Conservation (phyloP, 2,113 vertebrate species). For the Eurypyga helias region DNA sequence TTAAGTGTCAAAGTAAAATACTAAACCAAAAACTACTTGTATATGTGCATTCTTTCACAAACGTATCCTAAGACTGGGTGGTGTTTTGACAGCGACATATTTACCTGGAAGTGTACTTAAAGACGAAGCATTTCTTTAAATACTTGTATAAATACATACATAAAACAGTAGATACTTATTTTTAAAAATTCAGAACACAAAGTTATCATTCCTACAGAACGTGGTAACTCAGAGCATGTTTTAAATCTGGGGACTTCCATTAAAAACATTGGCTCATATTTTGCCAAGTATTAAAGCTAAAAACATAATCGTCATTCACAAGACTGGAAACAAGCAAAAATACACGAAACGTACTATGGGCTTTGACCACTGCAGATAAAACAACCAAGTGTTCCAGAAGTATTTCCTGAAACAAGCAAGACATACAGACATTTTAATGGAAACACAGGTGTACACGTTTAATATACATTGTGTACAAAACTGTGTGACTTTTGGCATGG, state of each 20-base stretch:
- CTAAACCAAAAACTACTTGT: background rate
- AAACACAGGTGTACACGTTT: background rate
- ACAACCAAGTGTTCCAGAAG: background rate
- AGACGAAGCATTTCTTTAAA: background rate
- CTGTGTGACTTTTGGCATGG: fast-evolving
- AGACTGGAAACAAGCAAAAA: background rate
- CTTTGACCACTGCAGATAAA: background rate
- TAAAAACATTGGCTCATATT: background rate
- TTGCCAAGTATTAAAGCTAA: background rate
- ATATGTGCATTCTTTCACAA: background rate
- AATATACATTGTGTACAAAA: background rate
- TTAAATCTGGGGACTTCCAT: background rate
- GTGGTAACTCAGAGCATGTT: background rate
- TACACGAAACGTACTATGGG: background rate
- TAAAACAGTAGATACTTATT: background rate
- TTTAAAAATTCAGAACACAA: background rate
- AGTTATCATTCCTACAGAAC: background rate
- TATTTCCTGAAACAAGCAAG: background rate
- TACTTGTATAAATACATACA: background rate
- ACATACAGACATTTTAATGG: background rate
- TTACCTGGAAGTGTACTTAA: background rate
- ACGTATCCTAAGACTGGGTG: background rate
- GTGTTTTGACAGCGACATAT: background rate
- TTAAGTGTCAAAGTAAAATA: background rate
- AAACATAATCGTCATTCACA: background rate